Base-by-base conservation (phyloP, 2,888 invertebrate genomes). In the Dryomyza anilis region DNA sequence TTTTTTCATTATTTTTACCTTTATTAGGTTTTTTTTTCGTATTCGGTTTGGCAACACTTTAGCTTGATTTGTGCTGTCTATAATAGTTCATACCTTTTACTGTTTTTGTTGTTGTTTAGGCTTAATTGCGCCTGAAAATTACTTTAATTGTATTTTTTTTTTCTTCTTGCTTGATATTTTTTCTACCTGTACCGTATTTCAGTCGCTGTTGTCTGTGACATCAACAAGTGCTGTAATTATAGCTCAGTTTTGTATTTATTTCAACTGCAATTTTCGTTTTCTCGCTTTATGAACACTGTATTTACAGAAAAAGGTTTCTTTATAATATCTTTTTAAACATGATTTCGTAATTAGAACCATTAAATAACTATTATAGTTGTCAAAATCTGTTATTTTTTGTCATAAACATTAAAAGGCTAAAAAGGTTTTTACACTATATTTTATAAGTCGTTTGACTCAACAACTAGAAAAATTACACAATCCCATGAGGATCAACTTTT, bases 161-260 rank as follows among this genome's bases (percentile, higher is more conserved):
- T 2, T 39, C 39, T 3, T 39, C 39, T 5, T 45, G 3, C 50
- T 25, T 23, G 12, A 25, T 23, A 14, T 10, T 50, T 25, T 50
- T 23, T 2, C 27, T 50, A 2, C 14, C 50, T 21, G 50, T 14
- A n/a, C 50, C 8, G 14, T 50, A 12, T 12, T n/a, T 25, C 10
- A n/a, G 27, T 50, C n/a, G 50, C 25, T 25, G n/a, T n/a, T 10
- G 25, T 48, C 48, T 8, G 50, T n/a, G 50, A 50, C 50, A 48
- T 48, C 50, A 50, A 50, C 50, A 50, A 27, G 50, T 50, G 27
- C 25, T 25, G n/a, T 50, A 27, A 50, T 50, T 50, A 50, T 27
- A 50, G 19, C 5, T 46, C 46, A 19, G n/a, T 39, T 46, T 50
- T 59, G 33, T 21, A 43, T 59, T 64, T 57, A 23, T 46, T 33